Percentiles rank a stretch among this genome's conserved stretches.
Evolutionary conservation across 2,113 vertebrate species (phyloP).

Genomic region (Rhinolophus sinicus): DNA sequence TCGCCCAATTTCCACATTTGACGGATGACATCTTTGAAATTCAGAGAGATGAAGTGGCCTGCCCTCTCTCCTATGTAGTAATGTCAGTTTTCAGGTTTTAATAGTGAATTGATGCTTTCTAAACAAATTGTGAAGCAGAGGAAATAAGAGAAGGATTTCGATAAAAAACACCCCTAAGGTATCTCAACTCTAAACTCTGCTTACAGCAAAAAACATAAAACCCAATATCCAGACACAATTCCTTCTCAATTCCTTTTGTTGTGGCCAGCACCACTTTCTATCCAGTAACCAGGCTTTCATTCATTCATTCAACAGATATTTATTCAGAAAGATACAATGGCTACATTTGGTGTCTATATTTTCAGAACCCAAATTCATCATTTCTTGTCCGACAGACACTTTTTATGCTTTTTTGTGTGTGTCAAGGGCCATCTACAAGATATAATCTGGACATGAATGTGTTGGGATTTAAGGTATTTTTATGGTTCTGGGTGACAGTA

Average conservation of each 20-base stretch:
- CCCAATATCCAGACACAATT: background rate
- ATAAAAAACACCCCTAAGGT: background rate
- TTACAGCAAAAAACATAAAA: background rate
- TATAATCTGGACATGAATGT: background rate
- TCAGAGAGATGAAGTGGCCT: background rate
- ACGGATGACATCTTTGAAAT: background rate
- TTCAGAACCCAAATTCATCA: constrained; percentile 12
- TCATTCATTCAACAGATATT: background rate
- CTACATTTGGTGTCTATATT: background rate
- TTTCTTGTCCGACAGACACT: background rate
- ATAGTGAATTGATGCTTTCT: background rate
- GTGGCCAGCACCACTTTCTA: background rate
- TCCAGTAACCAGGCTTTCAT: background rate
- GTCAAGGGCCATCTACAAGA: background rate
- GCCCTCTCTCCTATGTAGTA: background rate
- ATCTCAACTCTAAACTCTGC: background rate
- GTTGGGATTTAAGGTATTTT: constrained; percentile 8
- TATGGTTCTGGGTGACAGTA: background rate
- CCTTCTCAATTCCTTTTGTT: background rate
- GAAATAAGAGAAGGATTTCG: background rate
- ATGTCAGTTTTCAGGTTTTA: background rate
- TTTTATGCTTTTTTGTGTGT: background rate
- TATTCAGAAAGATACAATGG: constrained; percentile 14
- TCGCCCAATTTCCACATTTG: background rate
- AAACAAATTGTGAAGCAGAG: background rate